Evolutionary conservation across 2,888 invertebrate species (phyloP).

Genomic region (Linyphia triangularis): DNA sequence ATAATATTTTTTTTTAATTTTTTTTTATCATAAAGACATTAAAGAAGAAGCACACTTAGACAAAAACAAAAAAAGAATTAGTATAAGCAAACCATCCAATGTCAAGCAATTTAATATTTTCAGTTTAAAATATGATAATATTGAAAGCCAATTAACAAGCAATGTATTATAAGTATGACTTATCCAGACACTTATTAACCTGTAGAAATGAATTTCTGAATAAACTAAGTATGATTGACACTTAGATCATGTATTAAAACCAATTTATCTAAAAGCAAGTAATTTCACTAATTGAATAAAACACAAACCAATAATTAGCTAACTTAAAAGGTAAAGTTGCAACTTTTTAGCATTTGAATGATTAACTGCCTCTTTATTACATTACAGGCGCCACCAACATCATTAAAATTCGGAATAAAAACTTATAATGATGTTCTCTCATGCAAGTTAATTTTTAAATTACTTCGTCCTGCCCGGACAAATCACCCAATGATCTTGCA

Average conservation of each 20-base stretch:
- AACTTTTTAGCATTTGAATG: constrained; percentile 23
- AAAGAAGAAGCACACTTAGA: too few species aligned
- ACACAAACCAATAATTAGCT: background rate
- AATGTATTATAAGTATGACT: too few species aligned
- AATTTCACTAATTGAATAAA: background rate
- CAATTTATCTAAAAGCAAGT: background rate
- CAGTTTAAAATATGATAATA: too few species aligned
- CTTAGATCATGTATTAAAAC: background rate
- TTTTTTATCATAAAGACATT: too few species aligned
- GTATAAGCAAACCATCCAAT: too few species aligned
- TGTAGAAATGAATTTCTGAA: too few species aligned
- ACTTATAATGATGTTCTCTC: constrained; percentile 36
- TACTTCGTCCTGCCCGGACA: constrained; percentile 10
- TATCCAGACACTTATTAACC: too few species aligned
- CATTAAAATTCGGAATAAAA: constrained; percentile 38
- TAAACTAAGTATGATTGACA: background rate
- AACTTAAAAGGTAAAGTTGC: background rate
- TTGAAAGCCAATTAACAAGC: too few species aligned
- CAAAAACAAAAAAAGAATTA: too few species aligned
- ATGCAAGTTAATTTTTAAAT: constrained; percentile 44
- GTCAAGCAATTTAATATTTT: too few species aligned
- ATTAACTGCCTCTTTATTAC: constrained; percentile 37
- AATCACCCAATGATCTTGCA: constrained; percentile 31
- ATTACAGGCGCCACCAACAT: constrained; percentile 16
- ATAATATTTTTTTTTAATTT: too few species aligned